Evolutionary conservation across 2,888 invertebrate species (phyloP).

Genomic region (Cantharis rustica): DNA sequence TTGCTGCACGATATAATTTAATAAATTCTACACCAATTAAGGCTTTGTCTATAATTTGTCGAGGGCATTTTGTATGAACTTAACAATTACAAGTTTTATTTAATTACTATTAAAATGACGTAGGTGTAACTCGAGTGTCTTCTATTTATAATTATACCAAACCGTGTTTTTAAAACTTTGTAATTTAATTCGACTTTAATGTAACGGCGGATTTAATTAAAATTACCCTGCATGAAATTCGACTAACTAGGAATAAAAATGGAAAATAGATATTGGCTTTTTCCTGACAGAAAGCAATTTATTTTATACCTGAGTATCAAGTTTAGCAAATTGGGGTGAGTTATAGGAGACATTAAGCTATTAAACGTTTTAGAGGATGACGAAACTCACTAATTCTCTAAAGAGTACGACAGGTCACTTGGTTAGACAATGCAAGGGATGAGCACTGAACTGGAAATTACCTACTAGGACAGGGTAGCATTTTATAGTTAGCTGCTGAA

Average conservation of each 20-base stretch:
- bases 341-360: constrained; percentile 27
- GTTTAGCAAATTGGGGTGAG: constrained; percentile 22
- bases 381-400: constrained; percentile 23
- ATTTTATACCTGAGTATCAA: constrained; percentile 24
- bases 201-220: neutral
- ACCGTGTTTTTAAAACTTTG: neutral
- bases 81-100: neutral
- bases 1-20: neutral
- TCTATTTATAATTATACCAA: neutral
- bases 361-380: constrained; percentile 25
- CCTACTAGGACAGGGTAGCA: constrained; percentile 2
- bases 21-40: neutral
- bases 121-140: neutral
- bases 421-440: neutral
- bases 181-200: neutral
- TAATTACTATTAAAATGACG: neutral
- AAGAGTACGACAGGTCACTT: constrained; percentile 22
- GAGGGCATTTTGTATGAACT: neutral
- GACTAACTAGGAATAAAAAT: neutral
- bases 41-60: neutral
- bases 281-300: constrained; percentile 7
- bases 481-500: constrained; percentile 13
- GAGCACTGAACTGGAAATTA: constrained; percentile 1
- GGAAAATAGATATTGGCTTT: neutral
- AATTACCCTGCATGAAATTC: neutral